Percentiles rank a stretch among this genome's conserved stretches.
phyloP scores from a whole-genome alignment of 2,113 vertebrate genomes.

The Zosterops hypoxanthus region DNA sequence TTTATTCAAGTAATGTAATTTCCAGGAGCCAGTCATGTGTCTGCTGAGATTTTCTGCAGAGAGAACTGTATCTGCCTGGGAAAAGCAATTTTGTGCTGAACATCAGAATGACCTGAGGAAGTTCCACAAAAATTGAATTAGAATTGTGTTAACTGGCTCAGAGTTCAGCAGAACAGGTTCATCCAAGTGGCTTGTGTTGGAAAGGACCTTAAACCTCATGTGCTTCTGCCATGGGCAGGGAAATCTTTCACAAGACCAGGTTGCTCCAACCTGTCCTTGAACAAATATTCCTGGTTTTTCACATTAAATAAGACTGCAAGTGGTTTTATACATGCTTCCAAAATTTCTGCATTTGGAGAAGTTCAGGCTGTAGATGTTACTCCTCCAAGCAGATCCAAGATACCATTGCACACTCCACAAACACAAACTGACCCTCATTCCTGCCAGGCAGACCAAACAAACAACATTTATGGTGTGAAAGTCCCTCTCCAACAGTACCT shows the following conservation, averaged over 20 bases:
- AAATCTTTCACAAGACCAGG: not conserved
- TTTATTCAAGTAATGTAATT: not conserved
- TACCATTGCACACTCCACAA: fast-evolving
- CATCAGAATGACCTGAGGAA: not conserved
- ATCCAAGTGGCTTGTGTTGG: not conserved
- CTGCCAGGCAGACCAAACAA: not conserved
- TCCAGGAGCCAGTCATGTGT: not conserved
- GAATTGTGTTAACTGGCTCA: not conserved
- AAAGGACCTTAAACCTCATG: not conserved
- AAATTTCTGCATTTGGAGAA: not conserved
- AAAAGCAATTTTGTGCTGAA: not conserved
- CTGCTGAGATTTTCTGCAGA: not conserved
- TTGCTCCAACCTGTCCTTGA: not conserved
- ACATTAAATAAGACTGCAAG: not conserved
- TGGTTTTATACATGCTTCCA: not conserved
- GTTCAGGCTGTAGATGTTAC: not conserved
- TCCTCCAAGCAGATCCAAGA: not conserved
- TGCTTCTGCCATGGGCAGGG: not conserved
- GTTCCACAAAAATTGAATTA: not conserved
- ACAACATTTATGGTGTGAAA: too few species aligned
- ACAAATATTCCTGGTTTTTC: not conserved
- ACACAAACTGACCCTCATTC: not conserved
- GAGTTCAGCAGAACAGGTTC: not conserved
- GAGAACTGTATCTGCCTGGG: not conserved
- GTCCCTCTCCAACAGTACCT: not conserved